Conservation (phyloP, 2,888 invertebrate species). For the Tanytarsus gracilentus region DNA sequence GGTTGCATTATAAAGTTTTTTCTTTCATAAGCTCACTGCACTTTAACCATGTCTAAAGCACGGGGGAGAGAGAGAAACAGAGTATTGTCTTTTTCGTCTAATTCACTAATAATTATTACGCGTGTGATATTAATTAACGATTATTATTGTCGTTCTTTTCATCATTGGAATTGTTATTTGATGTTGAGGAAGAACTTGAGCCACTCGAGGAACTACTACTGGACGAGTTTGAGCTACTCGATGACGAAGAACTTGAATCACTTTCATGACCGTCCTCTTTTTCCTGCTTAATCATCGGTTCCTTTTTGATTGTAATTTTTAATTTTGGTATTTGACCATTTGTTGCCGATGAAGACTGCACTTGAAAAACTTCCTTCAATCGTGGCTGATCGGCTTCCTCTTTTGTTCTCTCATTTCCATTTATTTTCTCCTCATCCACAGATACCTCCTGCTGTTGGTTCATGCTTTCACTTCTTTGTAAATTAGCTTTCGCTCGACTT, state of each 20-base stretch:
- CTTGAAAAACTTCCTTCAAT: constrained; percentile 23
- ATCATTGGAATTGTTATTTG: not conserved
- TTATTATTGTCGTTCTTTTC: constrained; percentile 23
- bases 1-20: not conserved
- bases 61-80: not conserved
- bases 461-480: constrained; percentile 10
- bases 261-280: constrained; percentile 22
- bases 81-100: constrained; percentile 24
- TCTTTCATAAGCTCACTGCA: not conserved
- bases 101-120: not conserved
- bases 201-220: constrained; percentile 13
- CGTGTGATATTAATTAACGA: not conserved
- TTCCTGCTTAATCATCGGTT: constrained; percentile 1
- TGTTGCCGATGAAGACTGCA: constrained; percentile 10
- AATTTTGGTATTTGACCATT: constrained; percentile 28
- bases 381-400: not conserved
- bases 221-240: not conserved
- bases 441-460: not conserved
- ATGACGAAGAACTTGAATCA: constrained; percentile 19
- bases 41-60: too few species aligned
- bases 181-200: constrained; percentile 22
- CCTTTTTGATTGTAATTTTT: constrained; percentile 26
- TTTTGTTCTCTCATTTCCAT: not conserved
- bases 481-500: constrained; percentile 13
- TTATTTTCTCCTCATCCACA: not conserved